Evolutionary conservation across 2,888 invertebrate species (phyloP), one percentile per base, ranked within the genome.

Genomic region (Azorinus chamasolen): DNA sequence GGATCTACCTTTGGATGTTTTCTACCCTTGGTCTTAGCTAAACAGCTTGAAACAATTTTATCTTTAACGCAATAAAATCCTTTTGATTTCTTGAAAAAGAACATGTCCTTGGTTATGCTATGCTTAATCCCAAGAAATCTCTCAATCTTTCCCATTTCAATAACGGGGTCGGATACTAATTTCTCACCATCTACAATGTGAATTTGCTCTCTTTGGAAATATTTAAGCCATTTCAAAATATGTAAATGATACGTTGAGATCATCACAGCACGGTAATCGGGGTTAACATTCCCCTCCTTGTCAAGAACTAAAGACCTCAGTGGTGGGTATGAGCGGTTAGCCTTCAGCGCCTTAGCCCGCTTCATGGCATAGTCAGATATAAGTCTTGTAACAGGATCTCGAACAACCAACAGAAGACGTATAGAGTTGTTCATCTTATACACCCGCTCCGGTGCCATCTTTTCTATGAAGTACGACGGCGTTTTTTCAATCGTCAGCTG

Each of bases 401-500:
- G 95, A 12, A 99, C 97, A 90, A 99, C 98, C 86, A 99, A 94
- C 77, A 99, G 95, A 72, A 99, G 94, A 87, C 97, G 83, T 32
- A 98, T 96, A 90, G 96, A 96, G 2, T 96, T 95, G 94, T 99
- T 98, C 97, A 99, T 97, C 66, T 97, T 96, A 86, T 96, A 95
- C 57, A 99, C 97, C 80, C 99, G 95, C 93, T 97, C 97, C 10
- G 99, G 98, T 32, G 97, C 98, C 95, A 97, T 96, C 6, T 97
- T 96, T 70, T 97, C 97, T 43, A 98, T 97, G 94, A 99, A 99
- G 94, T 99, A 99, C 88, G 97, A 98, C 10, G 99, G 99, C 87
- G 97, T 98, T 94, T 99, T 99, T 93, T 99, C 99, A 88, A 98
- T 97, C 66, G 98, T 98, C 83, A 98, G 96, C 93, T 98, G 98